These are phyloP conservation scores for Tortrix viridana DNA, from an alignment of 2,888 invertebrate species.

Conservation along the genomic window DNA sequence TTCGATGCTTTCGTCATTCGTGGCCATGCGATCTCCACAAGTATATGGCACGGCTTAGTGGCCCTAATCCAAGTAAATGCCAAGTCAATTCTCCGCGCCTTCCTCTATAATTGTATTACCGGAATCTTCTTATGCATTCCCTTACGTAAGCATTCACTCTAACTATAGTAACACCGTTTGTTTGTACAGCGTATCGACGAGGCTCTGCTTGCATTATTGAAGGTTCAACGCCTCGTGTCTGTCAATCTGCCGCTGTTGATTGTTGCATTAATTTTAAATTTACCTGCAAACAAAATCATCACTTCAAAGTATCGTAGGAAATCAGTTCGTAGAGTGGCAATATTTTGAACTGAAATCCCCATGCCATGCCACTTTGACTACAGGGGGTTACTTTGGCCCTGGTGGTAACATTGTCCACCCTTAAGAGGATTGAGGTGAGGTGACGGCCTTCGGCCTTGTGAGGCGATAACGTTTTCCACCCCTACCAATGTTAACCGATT, in stretches of 20 bases:
- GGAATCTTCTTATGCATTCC: constrained; percentile 31
- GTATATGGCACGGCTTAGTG: constrained; percentile 16
- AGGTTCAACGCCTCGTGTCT: constrained; percentile 1
- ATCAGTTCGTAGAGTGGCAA: too few species aligned
- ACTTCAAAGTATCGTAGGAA: too few species aligned
- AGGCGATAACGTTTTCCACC: too few species aligned
- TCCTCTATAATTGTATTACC: constrained; percentile 53
- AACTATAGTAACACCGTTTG: background rate
- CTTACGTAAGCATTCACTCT: constrained; percentile 22
- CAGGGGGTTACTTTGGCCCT: too few species aligned
- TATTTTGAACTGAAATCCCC: too few species aligned
- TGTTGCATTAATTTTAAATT: constrained; percentile 18
- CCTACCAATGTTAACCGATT: too few species aligned
- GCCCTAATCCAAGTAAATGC: constrained; percentile 44
- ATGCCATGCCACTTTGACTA: too few species aligned
- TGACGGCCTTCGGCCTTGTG: too few species aligned
- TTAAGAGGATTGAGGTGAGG: too few species aligned
- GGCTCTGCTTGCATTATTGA: constrained; percentile 16
- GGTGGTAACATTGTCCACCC: too few species aligned
- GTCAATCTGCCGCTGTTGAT: constrained; percentile 8
- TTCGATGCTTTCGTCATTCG: background rate
- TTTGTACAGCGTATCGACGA: background rate
- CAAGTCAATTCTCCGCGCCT: constrained; percentile 47
- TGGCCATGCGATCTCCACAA: background rate
- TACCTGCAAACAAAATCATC: background rate